These are phyloP conservation scores for Progne subis DNA, from an alignment of 2,113 vertebrate species.

Conservation along the genomic window DNA sequence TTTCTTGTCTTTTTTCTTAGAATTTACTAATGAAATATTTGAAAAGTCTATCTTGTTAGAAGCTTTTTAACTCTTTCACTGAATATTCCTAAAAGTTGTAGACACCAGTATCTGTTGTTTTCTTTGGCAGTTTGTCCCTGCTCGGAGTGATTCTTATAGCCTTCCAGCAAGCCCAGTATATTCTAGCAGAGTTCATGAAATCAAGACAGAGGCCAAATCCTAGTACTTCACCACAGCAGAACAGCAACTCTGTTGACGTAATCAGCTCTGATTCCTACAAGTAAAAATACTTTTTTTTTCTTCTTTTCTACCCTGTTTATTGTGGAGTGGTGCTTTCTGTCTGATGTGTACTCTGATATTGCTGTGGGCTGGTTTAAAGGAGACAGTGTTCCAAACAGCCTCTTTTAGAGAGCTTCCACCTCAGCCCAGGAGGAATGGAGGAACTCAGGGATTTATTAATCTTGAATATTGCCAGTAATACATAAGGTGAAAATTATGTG, in stretches of 20 bases:
- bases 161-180: slow-evolving; percentile 94
- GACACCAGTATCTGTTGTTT: background rate
- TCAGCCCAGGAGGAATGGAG: background rate
- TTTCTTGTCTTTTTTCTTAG: background rate
- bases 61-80: background rate
- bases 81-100: background rate
- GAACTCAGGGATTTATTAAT: background rate
- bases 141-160: slow-evolving; percentile 93
- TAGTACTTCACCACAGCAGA: slow-evolving; percentile 77
- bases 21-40: background rate
- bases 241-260: slow-evolving; percentile 73
- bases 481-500: background rate
- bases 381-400: background rate
- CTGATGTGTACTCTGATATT: background rate
- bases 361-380: background rate
- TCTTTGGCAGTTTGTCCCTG: slow-evolving; percentile 86
- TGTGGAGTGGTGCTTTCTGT: background rate
- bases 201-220: slow-evolving; percentile 84
- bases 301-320: background rate
- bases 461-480: background rate
- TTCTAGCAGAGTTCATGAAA: slow-evolving; percentile 89
- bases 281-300: slow-evolving; percentile 68
- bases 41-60: background rate
- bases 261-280: slow-evolving; percentile 83
- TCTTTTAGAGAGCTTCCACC: background rate